Conservation (phyloP, 1,140 invertebrate genomes). For the Drosophila nannoptera region DNA sequence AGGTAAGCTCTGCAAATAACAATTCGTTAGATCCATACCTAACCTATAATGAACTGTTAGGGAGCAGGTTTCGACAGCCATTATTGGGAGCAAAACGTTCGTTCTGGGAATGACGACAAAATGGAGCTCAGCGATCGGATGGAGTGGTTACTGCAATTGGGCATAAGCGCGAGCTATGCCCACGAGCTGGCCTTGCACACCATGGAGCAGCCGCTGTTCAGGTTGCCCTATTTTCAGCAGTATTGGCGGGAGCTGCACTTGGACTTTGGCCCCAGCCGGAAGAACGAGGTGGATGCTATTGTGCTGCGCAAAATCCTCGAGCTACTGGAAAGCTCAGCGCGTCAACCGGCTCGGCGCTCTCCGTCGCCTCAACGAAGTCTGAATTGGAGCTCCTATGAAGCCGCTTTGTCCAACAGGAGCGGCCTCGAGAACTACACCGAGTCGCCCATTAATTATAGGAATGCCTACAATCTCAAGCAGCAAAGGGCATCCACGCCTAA, state of each 20-base stretch:
- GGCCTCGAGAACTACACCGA: too few species aligned
- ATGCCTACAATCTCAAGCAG: background rate
- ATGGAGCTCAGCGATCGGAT: background rate
- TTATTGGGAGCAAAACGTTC: background rate
- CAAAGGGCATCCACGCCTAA: conserved; percentile 12
- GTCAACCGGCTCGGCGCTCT: background rate
- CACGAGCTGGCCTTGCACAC: conserved; percentile 6
- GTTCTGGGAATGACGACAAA: background rate
- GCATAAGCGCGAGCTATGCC: background rate
- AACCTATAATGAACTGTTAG: background rate
- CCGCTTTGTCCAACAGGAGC: background rate
- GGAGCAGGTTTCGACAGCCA: background rate
- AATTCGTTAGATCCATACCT: too few species aligned
- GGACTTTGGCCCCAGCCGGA: conserved; percentile 3
- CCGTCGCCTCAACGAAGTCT: background rate
- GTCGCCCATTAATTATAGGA: background rate
- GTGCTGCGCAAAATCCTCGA: conserved; percentile 2
- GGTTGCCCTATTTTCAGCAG: background rate
- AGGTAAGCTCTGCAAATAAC: background rate
- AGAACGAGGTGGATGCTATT: background rate
- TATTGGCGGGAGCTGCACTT: background rate
- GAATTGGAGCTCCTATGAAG: background rate
- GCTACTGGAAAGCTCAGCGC: background rate
- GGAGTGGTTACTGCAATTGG: conserved; percentile 10
- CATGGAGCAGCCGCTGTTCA: background rate